These are phyloP conservation scores for Podarcis siculus DNA, from an alignment of 2,797 vertebrate genomes.

Conservation along the genomic window DNA sequence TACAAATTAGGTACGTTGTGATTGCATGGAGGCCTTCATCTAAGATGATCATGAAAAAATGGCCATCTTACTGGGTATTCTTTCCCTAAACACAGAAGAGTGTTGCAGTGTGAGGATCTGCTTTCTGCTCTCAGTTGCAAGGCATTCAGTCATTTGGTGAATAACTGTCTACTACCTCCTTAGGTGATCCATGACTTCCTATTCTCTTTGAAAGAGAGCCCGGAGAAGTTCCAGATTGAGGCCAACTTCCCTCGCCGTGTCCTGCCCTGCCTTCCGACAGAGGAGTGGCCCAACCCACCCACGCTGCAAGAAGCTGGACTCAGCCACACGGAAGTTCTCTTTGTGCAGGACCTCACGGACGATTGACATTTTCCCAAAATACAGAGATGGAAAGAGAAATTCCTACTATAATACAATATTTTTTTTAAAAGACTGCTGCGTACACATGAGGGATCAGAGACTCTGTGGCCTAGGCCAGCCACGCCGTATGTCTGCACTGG, in stretches of 20 bases:
- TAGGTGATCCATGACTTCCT: constrained; percentile 99
- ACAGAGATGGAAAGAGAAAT: constrained; percentile 73
- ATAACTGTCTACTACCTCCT: constrained; percentile 43
- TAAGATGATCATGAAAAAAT: background rate
- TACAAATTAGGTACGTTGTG: background rate
- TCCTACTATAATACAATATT: constrained; percentile 83
- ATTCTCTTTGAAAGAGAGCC: constrained; percentile 98
- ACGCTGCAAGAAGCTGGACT: constrained; percentile 97
- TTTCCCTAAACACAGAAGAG: background rate
- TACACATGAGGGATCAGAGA: constrained; percentile 90
- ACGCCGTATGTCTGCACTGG: constrained; percentile 61
- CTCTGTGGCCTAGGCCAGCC: constrained; percentile 82
- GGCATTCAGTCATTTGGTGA: constrained; percentile 34
- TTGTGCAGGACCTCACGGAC: constrained; percentile 99
- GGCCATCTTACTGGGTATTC: background rate
- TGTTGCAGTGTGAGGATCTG: background rate
- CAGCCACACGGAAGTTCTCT: constrained; percentile 97
- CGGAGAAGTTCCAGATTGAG: constrained; percentile 98
- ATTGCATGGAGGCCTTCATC: background rate
- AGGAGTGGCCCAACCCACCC: constrained; percentile 93
- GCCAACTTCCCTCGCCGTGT: constrained; percentile 97
- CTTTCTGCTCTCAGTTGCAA: background rate
- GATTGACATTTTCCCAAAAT: constrained; percentile 87
- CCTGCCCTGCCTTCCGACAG: constrained; percentile 94
- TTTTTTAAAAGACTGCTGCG: constrained; percentile 89